phyloP scores from a whole-genome alignment of 2,888 invertebrate genomes.

The Sisyra terminalis region DNA sequence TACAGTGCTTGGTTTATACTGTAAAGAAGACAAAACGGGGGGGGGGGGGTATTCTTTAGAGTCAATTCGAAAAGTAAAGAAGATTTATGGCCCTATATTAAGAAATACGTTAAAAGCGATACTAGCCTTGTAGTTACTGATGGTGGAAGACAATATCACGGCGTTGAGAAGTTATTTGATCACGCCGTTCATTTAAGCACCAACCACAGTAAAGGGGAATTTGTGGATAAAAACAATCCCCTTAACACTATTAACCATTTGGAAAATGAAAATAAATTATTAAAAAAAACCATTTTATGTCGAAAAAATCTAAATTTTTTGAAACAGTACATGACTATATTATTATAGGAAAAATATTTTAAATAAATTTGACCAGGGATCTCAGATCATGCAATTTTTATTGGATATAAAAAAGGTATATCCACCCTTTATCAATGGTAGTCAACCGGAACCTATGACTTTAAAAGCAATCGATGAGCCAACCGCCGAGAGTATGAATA shows the following conservation, averaged over 20 bases:
- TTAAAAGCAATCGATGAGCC: no score
- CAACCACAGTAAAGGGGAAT: conserved; percentile 11
- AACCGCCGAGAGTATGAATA: no score
- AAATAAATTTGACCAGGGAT: conserved; percentile 5
- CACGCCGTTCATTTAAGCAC: conserved; percentile 10
- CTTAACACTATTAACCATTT: conserved; percentile 12
- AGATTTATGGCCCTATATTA: conserved; percentile 12
- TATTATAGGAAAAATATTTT: conserved; percentile 6
- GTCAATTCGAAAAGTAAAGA: conserved; percentile 10
- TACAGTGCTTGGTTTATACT: conserved; percentile 11
- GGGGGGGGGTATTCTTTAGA: conserved; percentile 9
- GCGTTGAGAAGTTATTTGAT: conserved; percentile 3
- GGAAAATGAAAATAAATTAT: conserved; percentile 12
- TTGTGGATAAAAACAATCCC: conserved; percentile 5
- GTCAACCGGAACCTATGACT: no score
- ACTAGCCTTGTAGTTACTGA: conserved; percentile 11
- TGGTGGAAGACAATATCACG: conserved; percentile 11
- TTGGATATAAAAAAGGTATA: conserved; percentile 2
- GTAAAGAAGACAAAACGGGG: conserved; percentile 12
- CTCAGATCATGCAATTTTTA: conserved; percentile 9
- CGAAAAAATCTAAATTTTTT: conserved; percentile 9
- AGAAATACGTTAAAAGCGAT: conserved; percentile 9
- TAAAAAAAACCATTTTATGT: conserved; percentile 9
- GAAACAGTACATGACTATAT: conserved; percentile 9
- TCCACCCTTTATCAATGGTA: not conserved